A percentile compares a stretch with the other conserved stretches of the same genome.
These are phyloP conservation scores for Cerastoderma edule DNA, from an alignment of 2,888 invertebrate genomes.

Conservation along the genomic window DNA sequence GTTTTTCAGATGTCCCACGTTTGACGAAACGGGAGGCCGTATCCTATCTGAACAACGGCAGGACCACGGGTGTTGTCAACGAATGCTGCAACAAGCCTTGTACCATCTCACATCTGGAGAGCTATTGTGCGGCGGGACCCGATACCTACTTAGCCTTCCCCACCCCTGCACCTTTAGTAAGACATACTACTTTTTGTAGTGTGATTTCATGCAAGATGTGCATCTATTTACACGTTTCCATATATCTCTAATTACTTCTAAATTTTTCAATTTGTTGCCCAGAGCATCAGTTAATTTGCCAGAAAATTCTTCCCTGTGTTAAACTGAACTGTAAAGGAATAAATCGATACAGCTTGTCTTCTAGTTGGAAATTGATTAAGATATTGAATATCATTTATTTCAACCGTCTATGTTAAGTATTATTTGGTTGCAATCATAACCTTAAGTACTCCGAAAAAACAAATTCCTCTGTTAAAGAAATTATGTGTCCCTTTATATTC, in stretches of 20 bases:
- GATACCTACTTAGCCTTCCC: conserved; percentile 32
- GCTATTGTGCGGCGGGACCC: conserved; percentile 48
- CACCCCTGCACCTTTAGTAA: conserved; percentile 40
- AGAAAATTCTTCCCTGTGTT: neutral
- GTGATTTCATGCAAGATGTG: too few relatives aligned
- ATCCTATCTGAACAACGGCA: conserved; percentile 35
- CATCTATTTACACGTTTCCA: too few relatives aligned
- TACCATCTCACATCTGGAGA: conserved; percentile 53
- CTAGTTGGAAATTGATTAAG: too few relatives aligned
- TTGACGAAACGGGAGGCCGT: conserved; percentile 47
- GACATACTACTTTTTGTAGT: conserved; percentile 3
- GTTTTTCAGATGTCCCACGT: conserved; percentile 30
- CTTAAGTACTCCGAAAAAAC: too few relatives aligned
- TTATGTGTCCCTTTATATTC: too few relatives aligned
- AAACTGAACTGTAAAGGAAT: too few relatives aligned
- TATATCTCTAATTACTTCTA: neutral
- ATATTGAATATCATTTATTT: too few relatives aligned
- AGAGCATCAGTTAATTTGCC: neutral
- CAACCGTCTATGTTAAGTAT: too few relatives aligned
- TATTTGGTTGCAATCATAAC: too few relatives aligned
- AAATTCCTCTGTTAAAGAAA: too few relatives aligned
- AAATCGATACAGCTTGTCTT: neutral
- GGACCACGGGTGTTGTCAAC: conserved; percentile 49
- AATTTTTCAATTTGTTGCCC: neutral
- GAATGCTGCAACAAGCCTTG: conserved; percentile 62